A percentile compares a stretch with the other conserved stretches of the same genome.
These are phyloP conservation scores for Pandemis cinnamomeana DNA, from an alignment of 2,888 invertebrate species.

Conservation along the genomic window DNA sequence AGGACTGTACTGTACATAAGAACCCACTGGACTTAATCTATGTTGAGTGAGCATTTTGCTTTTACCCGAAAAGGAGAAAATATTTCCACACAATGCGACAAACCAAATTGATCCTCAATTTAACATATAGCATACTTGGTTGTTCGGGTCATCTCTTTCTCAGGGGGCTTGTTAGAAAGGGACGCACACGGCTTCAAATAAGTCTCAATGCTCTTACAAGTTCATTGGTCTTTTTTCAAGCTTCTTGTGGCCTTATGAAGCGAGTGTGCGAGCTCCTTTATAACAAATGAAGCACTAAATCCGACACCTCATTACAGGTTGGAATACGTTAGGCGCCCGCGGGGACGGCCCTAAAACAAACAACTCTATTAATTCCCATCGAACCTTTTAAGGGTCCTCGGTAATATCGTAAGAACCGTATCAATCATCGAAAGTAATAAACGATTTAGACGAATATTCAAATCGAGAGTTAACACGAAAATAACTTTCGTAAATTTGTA, in stretches of 20 bases:
- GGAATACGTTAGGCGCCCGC: conserved; percentile 70
- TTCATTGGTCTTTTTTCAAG: not conserved
- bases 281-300: conserved; percentile 60
- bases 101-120: not conserved
- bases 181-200: not conserved
- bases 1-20: not conserved
- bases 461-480: conserved; percentile 61
- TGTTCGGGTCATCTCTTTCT: not conserved
- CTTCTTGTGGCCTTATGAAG: not conserved
- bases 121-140: not conserved
- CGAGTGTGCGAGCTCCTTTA: conserved; percentile 56
- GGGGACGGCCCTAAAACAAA: conserved; percentile 78
- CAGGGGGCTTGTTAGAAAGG: not conserved
- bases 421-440: conserved; percentile 75
- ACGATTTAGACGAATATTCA: conserved; percentile 67
- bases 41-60: not conserved
- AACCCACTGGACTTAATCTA: not conserved
- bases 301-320: conserved; percentile 73
- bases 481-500: conserved; percentile 44
- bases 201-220: not conserved
- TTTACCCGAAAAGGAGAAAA: not conserved
- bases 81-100: not conserved
- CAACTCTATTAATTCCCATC: conserved; percentile 76
- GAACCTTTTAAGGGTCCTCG: conserved; percentile 59
- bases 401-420: conserved; percentile 66